Percentiles rank a stretch among this genome's conserved stretches.
phyloP scores from a whole-genome alignment of 2,113 vertebrate genomes.

The Ceuthmochares aereus region DNA sequence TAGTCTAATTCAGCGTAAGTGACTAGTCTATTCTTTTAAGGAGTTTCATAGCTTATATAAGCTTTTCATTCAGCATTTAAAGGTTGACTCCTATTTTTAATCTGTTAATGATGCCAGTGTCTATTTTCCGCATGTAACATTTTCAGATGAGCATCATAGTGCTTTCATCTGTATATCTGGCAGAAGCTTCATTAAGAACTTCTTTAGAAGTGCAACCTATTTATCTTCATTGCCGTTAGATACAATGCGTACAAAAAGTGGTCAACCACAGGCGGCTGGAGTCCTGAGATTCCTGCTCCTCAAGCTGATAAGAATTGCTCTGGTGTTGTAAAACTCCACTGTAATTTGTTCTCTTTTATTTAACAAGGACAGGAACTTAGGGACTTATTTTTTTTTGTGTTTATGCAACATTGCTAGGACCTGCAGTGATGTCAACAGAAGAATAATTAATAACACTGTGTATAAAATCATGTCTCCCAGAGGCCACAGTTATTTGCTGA shows the following conservation, averaged over 20 bases:
- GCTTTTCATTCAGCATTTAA: slow-evolving; percentile 7
- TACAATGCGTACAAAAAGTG: slow-evolving; percentile 36
- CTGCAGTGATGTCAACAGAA: not conserved
- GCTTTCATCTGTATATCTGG: slow-evolving; percentile 35
- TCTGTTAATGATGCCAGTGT: slow-evolving; percentile 1
- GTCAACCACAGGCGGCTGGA: not conserved
- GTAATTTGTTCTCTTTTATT: slow-evolving; percentile 18
- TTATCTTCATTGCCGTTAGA: slow-evolving; percentile 29
- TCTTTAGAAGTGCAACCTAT: slow-evolving; percentile 6
- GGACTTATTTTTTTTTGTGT: not conserved
- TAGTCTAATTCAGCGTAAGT: not conserved
- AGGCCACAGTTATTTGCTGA: not conserved
- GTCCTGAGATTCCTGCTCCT: not conserved
- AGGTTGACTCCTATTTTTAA: slow-evolving; percentile 36
- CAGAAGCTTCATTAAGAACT: slow-evolving; percentile 15
- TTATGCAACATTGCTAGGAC: not conserved
- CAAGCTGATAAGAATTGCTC: not conserved
- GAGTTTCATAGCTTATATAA: not conserved
- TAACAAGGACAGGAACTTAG: not conserved
- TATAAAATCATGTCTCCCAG: not conserved
- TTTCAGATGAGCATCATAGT: slow-evolving; percentile 21
- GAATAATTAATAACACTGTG: not conserved
- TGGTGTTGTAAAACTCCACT: not conserved
- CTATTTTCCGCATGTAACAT: slow-evolving; percentile 52
- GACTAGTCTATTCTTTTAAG: not conserved